Evolutionary conservation across 2,113 vertebrate species (phyloP), one percentile per base, ranked within the genome.

Genomic region (Furnarius figulus): DNA sequence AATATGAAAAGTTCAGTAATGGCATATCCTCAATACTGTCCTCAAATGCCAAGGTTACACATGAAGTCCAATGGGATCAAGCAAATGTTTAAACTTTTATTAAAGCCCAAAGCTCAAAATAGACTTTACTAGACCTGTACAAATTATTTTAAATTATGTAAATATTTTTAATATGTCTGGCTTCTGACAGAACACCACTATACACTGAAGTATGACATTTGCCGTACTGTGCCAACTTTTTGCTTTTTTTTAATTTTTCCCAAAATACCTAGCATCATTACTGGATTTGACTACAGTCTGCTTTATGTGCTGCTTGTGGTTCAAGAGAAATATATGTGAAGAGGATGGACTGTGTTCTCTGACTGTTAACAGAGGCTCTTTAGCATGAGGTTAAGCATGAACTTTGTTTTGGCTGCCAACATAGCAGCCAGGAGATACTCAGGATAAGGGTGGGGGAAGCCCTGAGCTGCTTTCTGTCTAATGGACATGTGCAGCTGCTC

Each of bases 81-180:
- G 82, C 90, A 95, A 97, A 96, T 87, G 92, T 96, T 97, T 89
- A 93, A 97, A 97, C 97, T 96, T 96, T 73, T 94, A 95, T 97
- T 96, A 95, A 97, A 96, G 95, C 75, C 81, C 58, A 94, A 90
- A 95, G 68, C 95, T 92, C 94, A 97, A 98, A 98, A 98, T 97
- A 98, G 96, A 95, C 88, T 97, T 97, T 97, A 95, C 96, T 97
- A 90, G 96, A 97, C 96, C 96, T 96, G 91, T 95, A 97, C 96
- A 98, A 98, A 97, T 98, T 97, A 97, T 97, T 98, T 97, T 97
- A 98, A 98, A 97, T 98, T 98, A 97, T 96, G 96, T 97, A 98
- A 98, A 98, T 98, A 98, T 98, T 98, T 98, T 96, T 96, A 97
- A 94, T 98, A 97, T 95, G 97, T 97, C 97, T 97, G 93, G 95